Evolutionary conservation across 2,113 vertebrate species (phyloP).

Genomic region (Lepisosteus oculatus): DNA sequence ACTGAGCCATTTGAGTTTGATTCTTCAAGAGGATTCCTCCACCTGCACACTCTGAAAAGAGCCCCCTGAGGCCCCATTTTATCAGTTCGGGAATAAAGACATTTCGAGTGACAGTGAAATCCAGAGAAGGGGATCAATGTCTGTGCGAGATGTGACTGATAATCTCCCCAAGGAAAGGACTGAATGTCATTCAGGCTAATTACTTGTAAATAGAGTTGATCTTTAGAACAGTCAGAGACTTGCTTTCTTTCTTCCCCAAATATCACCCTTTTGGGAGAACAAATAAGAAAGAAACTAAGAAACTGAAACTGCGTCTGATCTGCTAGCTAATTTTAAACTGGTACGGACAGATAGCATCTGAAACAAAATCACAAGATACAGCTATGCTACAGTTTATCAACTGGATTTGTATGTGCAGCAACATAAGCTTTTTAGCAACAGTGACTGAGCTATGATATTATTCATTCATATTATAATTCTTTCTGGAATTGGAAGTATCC

Average conservation of each 20-base stretch:
- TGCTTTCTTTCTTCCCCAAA: background rate
- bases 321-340: background rate
- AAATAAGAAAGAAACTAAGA: background rate
- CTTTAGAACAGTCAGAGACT: constrained; percentile 7
- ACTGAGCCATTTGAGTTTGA: too few species aligned
- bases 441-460: too few species aligned
- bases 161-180: constrained; percentile 7
- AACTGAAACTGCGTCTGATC: background rate
- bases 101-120: constrained; percentile 12
- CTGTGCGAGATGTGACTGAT: constrained; percentile 24
- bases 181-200: constrained; percentile 24
- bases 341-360: too few species aligned
- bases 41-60: too few species aligned
- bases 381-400: too few species aligned
- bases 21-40: too few species aligned
- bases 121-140: constrained; percentile 33
- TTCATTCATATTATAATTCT: too few species aligned
- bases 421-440: too few species aligned
- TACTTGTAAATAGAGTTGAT: constrained; percentile 21
- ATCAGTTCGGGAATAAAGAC: constrained; percentile 22
- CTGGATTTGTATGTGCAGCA: too few species aligned
- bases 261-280: constrained; percentile 5
- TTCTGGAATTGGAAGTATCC: too few species aligned
- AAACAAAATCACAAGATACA: too few species aligned
- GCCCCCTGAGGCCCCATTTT: too few species aligned